A percentile compares a stretch with the other conserved stretches of the same genome.
phyloP scores from a whole-genome alignment of 2,113 vertebrate genomes.

The Melanotaenia duboulayi region DNA sequence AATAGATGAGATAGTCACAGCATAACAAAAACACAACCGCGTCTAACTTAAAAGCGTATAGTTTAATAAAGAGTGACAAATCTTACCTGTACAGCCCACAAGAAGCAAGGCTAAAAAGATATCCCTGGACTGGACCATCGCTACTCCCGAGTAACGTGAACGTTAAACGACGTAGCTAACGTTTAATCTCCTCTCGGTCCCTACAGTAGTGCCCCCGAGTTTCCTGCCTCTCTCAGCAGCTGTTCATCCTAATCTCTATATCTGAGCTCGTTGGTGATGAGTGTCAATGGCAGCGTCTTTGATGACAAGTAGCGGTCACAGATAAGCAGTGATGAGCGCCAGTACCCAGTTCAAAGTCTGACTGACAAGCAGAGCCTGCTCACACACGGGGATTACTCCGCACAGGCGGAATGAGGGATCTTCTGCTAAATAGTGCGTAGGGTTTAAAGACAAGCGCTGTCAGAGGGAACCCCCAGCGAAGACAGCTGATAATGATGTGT shows the following conservation, averaged over 20 bases:
- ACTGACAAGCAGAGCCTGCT: constrained; percentile 89
- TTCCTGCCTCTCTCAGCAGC: constrained; percentile 24
- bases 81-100: constrained; percentile 90
- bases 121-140: constrained; percentile 88
- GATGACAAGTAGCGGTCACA: constrained; percentile 48
- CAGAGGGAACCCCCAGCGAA: constrained; percentile 14
- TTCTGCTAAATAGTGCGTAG: constrained; percentile 73
- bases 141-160: constrained; percentile 79
- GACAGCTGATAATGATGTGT: neutral
- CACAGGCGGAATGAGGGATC: constrained; percentile 57
- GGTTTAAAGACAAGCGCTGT: constrained; percentile 10
- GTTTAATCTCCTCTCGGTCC: constrained; percentile 45
- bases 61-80: neutral
- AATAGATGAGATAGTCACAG: neutral
- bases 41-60: neutral
- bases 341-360: constrained; percentile 88
- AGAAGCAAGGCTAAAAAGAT: constrained; percentile 88
- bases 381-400: constrained; percentile 88
- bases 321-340: constrained; percentile 80
- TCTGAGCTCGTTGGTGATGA: constrained; percentile 30
- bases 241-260: constrained; percentile 60
- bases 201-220: constrained; percentile 32
- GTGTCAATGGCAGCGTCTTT: constrained; percentile 34
- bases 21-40: neutral
- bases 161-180: constrained; percentile 56